phyloP scores from a whole-genome alignment of 2,113 vertebrate species.

The Propithecus coquereli region DNA sequence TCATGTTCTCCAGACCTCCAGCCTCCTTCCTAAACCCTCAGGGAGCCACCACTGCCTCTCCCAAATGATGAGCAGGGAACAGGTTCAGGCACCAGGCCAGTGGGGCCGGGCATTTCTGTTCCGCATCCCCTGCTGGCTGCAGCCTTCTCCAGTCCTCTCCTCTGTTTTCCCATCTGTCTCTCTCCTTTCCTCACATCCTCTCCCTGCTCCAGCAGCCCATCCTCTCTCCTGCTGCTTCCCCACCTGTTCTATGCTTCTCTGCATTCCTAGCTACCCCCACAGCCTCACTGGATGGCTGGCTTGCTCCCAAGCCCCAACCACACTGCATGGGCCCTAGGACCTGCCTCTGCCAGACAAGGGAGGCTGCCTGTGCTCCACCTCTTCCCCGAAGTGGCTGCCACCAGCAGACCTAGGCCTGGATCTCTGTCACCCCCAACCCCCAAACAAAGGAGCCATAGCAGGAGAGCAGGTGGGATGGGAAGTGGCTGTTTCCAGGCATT shows the following conservation, averaged over 20 bases:
- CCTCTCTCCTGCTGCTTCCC: constrained; percentile 63
- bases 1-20: background rate
- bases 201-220: constrained; percentile 34
- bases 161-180: constrained; percentile 71
- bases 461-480: no score
- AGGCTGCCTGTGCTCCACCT: background rate
- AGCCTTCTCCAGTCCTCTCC: constrained; percentile 30
- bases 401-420: background rate
- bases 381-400: background rate
- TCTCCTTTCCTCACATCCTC: constrained; percentile 27
- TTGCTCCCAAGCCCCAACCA: constrained; percentile 23
- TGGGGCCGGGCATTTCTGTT: background rate
- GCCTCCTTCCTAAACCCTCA: background rate
- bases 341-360: background rate
- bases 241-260: constrained; percentile 33
- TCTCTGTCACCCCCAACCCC: no score
- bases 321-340: background rate
- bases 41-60: background rate
- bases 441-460: no score
- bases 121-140: background rate
- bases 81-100: background rate
- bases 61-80: background rate
- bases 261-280: constrained; percentile 26
- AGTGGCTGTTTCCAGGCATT: no score
- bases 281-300: background rate